phyloP scores from a whole-genome alignment of 2,113 vertebrate species.

The Arvicanthis niloticus region DNA sequence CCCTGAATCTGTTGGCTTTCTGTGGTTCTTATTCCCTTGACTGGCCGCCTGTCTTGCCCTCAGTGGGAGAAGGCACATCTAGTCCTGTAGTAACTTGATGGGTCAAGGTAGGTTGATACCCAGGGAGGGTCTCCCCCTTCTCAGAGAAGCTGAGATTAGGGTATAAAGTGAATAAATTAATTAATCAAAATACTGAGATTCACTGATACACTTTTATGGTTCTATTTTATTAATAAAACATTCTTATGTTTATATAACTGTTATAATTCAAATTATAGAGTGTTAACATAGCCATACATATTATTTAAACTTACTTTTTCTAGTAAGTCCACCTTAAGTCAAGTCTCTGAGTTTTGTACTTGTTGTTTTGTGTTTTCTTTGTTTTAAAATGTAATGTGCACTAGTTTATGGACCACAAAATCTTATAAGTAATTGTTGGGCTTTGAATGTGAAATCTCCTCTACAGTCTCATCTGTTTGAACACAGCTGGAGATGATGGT shows the following conservation, averaged over 20 bases:
- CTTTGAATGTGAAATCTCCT: neutral
- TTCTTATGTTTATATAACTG: neutral
- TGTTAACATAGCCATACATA: neutral
- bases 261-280: neutral
- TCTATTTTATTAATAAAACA: constrained; percentile 9
- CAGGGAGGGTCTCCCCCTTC: no score
- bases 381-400: neutral
- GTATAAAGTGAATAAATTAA: no score
- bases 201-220: neutral
- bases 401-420: neutral
- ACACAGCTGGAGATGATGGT: no score
- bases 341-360: neutral
- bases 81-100: no score
- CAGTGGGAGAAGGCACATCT: no score
- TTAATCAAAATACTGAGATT: neutral
- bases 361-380: neutral
- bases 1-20: no score
- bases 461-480: neutral
- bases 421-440: no score
- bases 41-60: no score
- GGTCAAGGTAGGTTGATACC: no score
- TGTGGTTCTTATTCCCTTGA: no score
- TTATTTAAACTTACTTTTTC: neutral
- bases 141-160: no score
- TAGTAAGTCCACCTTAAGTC: neutral